phyloP scores from a whole-genome alignment of 2,888 invertebrate genomes.

The Perizoma flavofasciatum region DNA sequence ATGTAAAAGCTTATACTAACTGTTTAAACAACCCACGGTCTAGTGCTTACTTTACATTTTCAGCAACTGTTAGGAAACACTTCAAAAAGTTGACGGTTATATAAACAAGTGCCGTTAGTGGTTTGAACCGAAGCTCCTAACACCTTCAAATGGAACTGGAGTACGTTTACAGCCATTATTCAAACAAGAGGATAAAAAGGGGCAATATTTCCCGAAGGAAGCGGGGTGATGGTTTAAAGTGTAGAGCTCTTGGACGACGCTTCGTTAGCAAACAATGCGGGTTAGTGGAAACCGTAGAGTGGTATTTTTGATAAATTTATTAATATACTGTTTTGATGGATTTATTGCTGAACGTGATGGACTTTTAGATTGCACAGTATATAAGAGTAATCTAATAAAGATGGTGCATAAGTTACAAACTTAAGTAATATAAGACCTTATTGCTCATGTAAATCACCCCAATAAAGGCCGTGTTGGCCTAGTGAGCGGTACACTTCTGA shows the following conservation, averaged over 20 bases:
- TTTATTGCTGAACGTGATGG: not conserved
- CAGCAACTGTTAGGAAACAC: conserved; percentile 74
- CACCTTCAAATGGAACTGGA: conserved; percentile 78
- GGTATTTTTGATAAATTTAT: conserved; percentile 2
- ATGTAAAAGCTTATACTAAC: conserved; percentile 48
- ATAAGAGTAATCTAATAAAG: no score
- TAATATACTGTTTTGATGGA: conserved; percentile 2
- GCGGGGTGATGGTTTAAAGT: conserved; percentile 82
- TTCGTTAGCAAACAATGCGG: conserved; percentile 81
- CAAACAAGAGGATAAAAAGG: conserved; percentile 83
- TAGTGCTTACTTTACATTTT: conserved; percentile 80
- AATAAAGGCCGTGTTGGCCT: no score
- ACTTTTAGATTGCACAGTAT: no score
- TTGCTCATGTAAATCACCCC: no score
- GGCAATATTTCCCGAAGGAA: conserved; percentile 81
- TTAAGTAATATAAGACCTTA: no score
- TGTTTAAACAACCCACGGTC: conserved; percentile 59
- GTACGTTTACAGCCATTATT: conserved; percentile 82
- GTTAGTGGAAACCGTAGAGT: conserved; percentile 55
- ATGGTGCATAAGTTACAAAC: no score
- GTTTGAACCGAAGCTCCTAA: conserved; percentile 68
- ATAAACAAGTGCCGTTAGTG: conserved; percentile 80
- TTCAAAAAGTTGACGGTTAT: conserved; percentile 77
- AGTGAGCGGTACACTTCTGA: no score
- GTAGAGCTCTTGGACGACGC: conserved; percentile 77